Base-by-base conservation (phyloP, 2,888 invertebrate genomes). In the Noctua comes region DNA sequence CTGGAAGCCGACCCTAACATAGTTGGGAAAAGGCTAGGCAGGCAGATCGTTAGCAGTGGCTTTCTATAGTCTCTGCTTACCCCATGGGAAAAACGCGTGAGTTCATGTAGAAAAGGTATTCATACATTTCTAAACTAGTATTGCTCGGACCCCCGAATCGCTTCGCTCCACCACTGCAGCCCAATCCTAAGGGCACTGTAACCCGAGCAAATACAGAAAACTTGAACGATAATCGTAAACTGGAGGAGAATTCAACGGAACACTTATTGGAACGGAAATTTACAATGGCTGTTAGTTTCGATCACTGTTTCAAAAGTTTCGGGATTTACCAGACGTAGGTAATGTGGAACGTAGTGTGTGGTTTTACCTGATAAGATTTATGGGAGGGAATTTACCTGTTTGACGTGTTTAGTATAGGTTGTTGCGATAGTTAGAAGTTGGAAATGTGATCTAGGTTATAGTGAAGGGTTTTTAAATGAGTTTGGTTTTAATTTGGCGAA, bases 201-300 rank as follows among this genome's bases (percentile, higher is more conserved):
- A 77, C 66, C 79, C 72, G 62, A 21, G 51, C 79, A 76, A 74
- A 85, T 85, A 85, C 86, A 85, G 85, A 85, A 85, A 89, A 89
- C 89, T 89, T 88, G 70, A 76, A 81, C 88, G 82, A 89, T 89
- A 88, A 89, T 80, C 88, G 85, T 89, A 89, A 89, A 89, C 62
- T 87, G 48, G 54, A 68, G 79, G 88, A 66, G 85, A 84, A 89
- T 84, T 80, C 84, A 80, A 70, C 85, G 86, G 85, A 86, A 83
- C 82, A 72, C 85, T 88, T 88, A 89, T 89, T 89, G 88, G 89
- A 87, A 86, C 73, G 70, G 82, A 76, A 88, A 88, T 89, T 89
- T 89, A 88, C 86, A 84, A 83, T 77, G 73, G 83, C 77, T 69
- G 79, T 89, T 85, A 89, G 83, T 89, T 88, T 82, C 83, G 83